Base-by-base conservation (phyloP, 1,140 invertebrate genomes). In the Adelges cooleyi region DNA sequence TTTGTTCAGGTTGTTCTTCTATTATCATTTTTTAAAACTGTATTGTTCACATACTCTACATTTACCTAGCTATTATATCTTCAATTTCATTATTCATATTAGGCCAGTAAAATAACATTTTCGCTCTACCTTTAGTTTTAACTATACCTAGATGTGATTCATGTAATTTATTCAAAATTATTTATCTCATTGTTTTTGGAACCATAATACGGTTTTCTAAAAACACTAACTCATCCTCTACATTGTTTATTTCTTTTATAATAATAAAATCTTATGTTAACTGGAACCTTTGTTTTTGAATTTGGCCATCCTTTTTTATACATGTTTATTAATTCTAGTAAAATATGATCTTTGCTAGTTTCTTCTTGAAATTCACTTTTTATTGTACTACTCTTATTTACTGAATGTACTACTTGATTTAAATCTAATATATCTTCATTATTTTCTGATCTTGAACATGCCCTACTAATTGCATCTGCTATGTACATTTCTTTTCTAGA, bases 151-250 rank as follows among this genome's bases (percentile, higher is more conserved):
- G 22, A 69, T 69, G 72, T 25, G 69, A 71, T 54, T 75, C 73
- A 66, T 76, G 74, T n/a, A 76, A 44, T 46, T 67, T 66, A 0
- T 68, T 33, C 49, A 76, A 48, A 68, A 76, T 75, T 62, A 70
- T 65, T 29, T 50, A 33, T 38, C 74, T 65, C 25, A 75, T 68
- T 9, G 49, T 38, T 8, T 42, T 66, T 11, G 75, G 74, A 20
- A 76, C 72, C 20, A 74, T 36, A 8, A 77, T 22, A 53, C 46
- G 67, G 53, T 72, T 69, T 54, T 68, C 67, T 48, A 71, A 69
- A 65, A 71, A 74, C 49, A 76, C 66, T 44, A 75, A 46, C 1
- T 68, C 70, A 51, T 74, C 67, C 23, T 70, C 54, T n/a, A 69
- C 56, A 8, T 20, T 29, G 10, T 72, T 71, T 69, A 46, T 70